Evolutionary conservation across 2,888 invertebrate genomes (phyloP), one percentile per base, ranked within the genome.

Genomic region (Pasiphila rectangulata): DNA sequence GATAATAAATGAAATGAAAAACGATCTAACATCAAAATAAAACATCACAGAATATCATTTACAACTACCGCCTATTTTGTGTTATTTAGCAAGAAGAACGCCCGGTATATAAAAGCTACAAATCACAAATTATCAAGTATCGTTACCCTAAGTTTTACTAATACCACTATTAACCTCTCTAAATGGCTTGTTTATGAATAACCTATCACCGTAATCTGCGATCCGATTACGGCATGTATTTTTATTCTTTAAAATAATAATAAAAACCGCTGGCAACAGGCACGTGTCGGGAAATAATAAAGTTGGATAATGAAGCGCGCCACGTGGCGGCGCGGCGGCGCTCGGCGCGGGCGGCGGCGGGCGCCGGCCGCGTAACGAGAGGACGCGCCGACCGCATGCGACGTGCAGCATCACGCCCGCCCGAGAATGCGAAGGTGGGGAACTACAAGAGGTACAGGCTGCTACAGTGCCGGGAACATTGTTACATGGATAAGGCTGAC

Each of bases 221-320:
- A 85, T 84, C 85, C 80, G 83, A 85, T 84, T 83, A 85, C 78
- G 64, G 53, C 49, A 62, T 32, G 32, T 70, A 72, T 67, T 67
- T 69, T 69, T 63, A 54, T 57, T 38, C 38, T 48, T 38, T 38
- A 53, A 52, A 59, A 58, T 56, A 54, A 69, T 64, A 74, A 70
- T 68, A 67, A 69, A 75, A 79, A 75, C 75, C 77, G 66, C 76
- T 56, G 48, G 72, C 70, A 80, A 82, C 79, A 63, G 82, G 54
- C 84, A 76, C 86, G 85, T 85, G 86, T 71, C 83, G 70, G 69
- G 72, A 79, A 82, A 84, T 84, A 85, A 84, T 85, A 84, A 83
- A 77, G 80, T 73, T 70, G 64, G 75, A 73, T 82, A 84, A 83
- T 83, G 83, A 83, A 77, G 63, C 39, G 74, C 51, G 37, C n/a